Evolutionary conservation across 2,113 vertebrate genomes (phyloP).

Genomic region (Anser brachyrhynchus): DNA sequence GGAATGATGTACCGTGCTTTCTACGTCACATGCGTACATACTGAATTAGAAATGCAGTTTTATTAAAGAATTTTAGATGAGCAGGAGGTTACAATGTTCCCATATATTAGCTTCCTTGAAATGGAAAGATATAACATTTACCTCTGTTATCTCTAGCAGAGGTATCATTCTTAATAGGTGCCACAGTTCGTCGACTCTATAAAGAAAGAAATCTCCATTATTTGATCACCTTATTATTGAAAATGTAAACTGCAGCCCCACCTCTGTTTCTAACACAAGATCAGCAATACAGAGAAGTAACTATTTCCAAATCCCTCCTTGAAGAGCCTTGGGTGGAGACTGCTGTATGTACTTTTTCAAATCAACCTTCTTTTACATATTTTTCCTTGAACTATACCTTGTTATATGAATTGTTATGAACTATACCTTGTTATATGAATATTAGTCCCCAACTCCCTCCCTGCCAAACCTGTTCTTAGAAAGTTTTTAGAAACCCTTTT

Average conservation of each 20-base stretch:
- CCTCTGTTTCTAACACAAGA: fast-evolving
- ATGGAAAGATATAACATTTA: conserved; percentile 53
- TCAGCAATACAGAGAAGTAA: not conserved
- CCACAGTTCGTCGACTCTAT: conserved; percentile 84
- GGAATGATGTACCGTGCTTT: not conserved
- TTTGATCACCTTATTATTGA: not conserved
- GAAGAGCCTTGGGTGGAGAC: not conserved
- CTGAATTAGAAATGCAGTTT: not conserved
- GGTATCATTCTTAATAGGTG: conserved; percentile 85
- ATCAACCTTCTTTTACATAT: not conserved
- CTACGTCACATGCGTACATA: not conserved
- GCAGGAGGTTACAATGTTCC: not conserved
- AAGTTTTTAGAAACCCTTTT: not conserved
- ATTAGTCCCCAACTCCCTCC: not conserved
- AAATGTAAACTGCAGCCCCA: not conserved
- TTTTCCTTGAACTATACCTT: not conserved
- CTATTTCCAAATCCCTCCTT: not conserved
- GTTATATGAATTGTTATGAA: not conserved
- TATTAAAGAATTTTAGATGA: not conserved
- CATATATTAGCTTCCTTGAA: not conserved
- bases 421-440: not conserved
- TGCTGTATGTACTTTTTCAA: not conserved
- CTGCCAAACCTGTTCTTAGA: not conserved
- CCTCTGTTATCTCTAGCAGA: conserved; percentile 92
- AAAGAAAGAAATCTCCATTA: conserved; percentile 41